phyloP scores from a whole-genome alignment of 35 echinoderm and acorn worm species.

The Ptychodera flava region DNA sequence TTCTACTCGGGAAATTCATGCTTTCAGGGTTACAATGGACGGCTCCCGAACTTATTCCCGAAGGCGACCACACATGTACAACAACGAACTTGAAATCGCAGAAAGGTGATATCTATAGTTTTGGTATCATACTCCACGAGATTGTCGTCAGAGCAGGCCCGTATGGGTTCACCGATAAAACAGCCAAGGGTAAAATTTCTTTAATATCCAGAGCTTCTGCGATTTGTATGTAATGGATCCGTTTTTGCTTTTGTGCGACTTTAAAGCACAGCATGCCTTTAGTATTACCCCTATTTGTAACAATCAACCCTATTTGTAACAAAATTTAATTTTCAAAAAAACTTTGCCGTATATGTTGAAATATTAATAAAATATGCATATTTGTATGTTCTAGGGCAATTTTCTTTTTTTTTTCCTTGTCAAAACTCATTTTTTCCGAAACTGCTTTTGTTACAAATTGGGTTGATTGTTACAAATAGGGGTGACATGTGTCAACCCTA shows the following conservation, averaged over 20 bases:
- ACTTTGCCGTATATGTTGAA: too few species aligned
- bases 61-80: neutral
- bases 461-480: too few species aligned
- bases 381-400: too few species aligned
- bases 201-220: neutral
- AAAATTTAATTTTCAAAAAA: too few species aligned
- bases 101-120: slow-evolving; percentile 46
- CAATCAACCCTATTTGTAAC: too few species aligned
- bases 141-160: slow-evolving; percentile 48
- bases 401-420: too few species aligned
- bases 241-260: neutral
- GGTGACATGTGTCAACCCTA: too few species aligned
- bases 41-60: neutral
- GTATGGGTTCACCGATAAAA: slow-evolving; percentile 20
- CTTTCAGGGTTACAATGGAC: slow-evolving; percentile 3
- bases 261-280: neutral
- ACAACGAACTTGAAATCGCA: neutral
- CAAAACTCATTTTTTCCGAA: too few species aligned
- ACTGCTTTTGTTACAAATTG: too few species aligned
- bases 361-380: too few species aligned
- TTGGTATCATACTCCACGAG: slow-evolving; percentile 69
- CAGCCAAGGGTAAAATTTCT: slow-evolving; percentile 25
- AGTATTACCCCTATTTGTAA: too few species aligned
- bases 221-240: neutral
- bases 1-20: neutral